Evolutionary conservation across 2,888 invertebrate species (phyloP), one percentile per base, ranked within the genome.

Genomic region (Oegoconia quadripuncta): DNA sequence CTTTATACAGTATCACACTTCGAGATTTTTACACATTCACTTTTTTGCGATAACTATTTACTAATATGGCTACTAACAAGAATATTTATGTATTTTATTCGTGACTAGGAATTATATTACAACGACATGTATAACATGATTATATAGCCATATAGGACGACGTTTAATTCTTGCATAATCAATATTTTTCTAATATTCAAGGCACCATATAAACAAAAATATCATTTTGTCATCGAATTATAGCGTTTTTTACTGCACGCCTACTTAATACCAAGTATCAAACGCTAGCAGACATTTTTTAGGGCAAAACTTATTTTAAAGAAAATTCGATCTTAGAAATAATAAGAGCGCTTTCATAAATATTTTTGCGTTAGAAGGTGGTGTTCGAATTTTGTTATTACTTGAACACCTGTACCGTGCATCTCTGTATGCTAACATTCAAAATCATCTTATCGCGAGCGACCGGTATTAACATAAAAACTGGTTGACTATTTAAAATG

Each of bases 1-100:
- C 64, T 61, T 64, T 64, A 54, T 60, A 72, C 60, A 68, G 49
- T 68, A 75, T 75, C 75, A 77, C 73, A 71, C 76, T 56, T 64
- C 50, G 63, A 68, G 59, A 72, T 72, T 64, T 62, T 49, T 56
- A 52, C 58, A 52, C 55, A 37, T 46, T 50, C 47, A 44, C 34
- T 48, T 47, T 54, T 52, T 58, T 52, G 43, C 48, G 38, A 42
- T 44, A 48, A 51, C 37, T 41, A 47, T 55, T 55, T 48, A 48
- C 58, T 67, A 69, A 51, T 60, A 70, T 66, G 68, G 67, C 67
- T 22, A 65, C 61, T 62, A 64, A 65, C 57, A 59, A 50, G 50
- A 52, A 50, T 48, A 44, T 48, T 48, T 55, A 44, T 52, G 43
- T 47, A 52, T 39, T 50, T 46, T 38, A 48, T 37, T n/a, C 25